phyloP scores from a whole-genome alignment of 2,113 vertebrate species.

The Balaeniceps rex region DNA sequence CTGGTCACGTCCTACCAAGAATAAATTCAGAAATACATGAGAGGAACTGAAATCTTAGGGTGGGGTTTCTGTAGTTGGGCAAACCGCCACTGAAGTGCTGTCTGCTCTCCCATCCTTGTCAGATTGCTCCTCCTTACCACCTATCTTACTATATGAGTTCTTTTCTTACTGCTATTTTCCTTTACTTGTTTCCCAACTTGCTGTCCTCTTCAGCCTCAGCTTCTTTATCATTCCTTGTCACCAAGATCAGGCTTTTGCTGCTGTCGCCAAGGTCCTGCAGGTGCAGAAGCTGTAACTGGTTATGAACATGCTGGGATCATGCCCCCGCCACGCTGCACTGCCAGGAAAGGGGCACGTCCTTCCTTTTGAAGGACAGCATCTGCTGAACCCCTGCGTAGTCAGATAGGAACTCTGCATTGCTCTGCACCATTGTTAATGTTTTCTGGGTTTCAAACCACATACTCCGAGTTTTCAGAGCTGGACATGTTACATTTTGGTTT shows the following conservation, averaged over 20 bases:
- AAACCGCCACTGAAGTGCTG: background rate
- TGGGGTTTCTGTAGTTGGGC: background rate
- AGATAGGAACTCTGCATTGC: background rate
- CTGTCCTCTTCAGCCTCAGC: background rate
- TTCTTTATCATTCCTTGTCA: background rate
- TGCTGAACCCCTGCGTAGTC: background rate
- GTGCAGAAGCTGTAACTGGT: background rate
- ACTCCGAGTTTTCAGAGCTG: background rate
- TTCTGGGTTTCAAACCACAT: background rate
- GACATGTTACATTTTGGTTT: accelerated
- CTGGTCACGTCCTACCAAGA: background rate
- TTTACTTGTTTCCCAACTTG: background rate
- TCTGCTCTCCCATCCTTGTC: background rate
- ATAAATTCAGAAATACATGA: background rate
- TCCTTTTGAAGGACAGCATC: background rate
- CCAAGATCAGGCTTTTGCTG: background rate
- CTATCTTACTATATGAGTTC: background rate
- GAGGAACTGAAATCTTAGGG: slow-evolving; percentile 30
- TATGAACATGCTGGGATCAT: accelerated
- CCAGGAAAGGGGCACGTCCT: background rate
- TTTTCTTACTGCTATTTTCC: background rate
- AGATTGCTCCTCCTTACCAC: background rate
- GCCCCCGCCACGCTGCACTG: background rate
- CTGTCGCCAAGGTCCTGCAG: background rate
- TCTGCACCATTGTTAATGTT: background rate